Evolutionary conservation across 2,888 invertebrate genomes (phyloP), one percentile per base, ranked within the genome.

Genomic region (Thymelicus acteon): DNA sequence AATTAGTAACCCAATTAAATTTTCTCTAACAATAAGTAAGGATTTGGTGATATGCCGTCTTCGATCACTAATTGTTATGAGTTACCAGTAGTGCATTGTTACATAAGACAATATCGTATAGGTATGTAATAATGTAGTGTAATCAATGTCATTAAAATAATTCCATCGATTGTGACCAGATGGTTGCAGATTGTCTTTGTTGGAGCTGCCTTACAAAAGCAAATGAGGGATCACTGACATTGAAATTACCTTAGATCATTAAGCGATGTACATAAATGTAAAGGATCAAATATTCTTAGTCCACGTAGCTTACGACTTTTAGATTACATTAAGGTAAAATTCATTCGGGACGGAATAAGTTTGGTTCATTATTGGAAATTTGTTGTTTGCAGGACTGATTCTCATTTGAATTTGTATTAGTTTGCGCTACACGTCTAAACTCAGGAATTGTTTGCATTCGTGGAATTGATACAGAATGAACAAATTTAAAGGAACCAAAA

Each of bases 181-280:
- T 62, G 57, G 48, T 15, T 62, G 69, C 57, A 54, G 57, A 39
- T 69, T 69, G 63, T 58, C 63, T 69, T 69, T 69, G 69, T 63
- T 58, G 69, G 64, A 65, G 65, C 60, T 60, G 52, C 60, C 65
- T 71, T 66, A 71, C 60, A 79, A 81, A 79, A 79, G 85, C 80
- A 88, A 89, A 86, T 86, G 86, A 85, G 93, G 92, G 92, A 92
- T 88, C 93, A 92, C 81, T 84, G 80, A 83, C 78, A 77, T 84
- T 81, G 82, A 84, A 84, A 85, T 85, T 77, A 79, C 80, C 75
- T 72, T 82, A 81, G 79, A 72, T 73, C 81, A 81, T 82, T 86
- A 87, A 85, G 84, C 82, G 80, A 82, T 91, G 90, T 92, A 90
- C 78, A 89, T 90, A 89, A 70, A 85, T 76, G 77, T 85, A 85